phyloP scores from a whole-genome alignment of 2,888 invertebrate genomes.

The Cotesia congregata region DNA sequence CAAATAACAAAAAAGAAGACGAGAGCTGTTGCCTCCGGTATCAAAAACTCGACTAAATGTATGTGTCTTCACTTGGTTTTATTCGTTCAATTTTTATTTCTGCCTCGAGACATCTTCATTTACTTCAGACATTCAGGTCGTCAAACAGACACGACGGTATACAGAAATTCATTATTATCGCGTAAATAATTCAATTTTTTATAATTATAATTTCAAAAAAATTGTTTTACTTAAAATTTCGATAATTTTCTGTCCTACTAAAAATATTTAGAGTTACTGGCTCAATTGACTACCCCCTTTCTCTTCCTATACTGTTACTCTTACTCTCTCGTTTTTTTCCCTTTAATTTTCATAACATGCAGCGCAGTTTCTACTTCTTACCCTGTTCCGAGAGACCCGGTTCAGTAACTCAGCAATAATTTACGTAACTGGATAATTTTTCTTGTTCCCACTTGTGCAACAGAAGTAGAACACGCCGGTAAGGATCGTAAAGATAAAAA shows the following conservation, averaged over 20 bases:
- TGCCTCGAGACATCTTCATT: background rate
- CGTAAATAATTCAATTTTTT: no score
- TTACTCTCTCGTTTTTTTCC: conserved; percentile 28
- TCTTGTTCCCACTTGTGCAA: conserved; percentile 64
- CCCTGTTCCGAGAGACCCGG: conserved; percentile 51
- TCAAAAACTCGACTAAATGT: background rate
- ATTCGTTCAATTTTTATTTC: background rate
- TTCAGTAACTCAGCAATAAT: conserved; percentile 58
- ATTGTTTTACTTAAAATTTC: no score
- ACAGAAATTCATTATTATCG: no score
- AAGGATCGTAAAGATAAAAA: conserved; percentile 63
- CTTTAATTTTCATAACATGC: conserved; percentile 24
- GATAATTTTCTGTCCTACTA: no score
- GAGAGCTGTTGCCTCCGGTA: background rate
- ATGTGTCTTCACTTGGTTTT: background rate
- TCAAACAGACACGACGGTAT: no score
- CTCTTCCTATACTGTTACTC: background rate
- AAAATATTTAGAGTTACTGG: no score
- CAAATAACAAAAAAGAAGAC: background rate
- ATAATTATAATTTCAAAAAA: no score
- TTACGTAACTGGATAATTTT: conserved; percentile 66
- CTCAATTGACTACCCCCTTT: background rate
- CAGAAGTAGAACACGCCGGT: conserved; percentile 48
- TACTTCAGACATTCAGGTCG: no score
- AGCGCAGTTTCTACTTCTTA: conserved; percentile 5